Base-by-base conservation (phyloP, 1,140 invertebrate species). In the Belonocnema kinseyi region DNA sequence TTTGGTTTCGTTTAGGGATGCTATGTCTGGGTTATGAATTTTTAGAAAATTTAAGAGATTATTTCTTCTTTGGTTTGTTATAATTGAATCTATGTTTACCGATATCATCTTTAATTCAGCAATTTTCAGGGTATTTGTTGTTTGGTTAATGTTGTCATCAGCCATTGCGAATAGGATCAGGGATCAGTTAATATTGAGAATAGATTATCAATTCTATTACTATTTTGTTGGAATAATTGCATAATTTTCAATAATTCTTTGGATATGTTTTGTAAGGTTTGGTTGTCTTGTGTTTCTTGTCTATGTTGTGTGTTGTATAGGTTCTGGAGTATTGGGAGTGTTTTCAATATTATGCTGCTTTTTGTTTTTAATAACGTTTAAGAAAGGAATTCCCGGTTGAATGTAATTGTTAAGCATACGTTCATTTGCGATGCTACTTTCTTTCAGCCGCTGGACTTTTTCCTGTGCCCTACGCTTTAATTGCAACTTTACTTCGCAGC, bases 1-100 rank as follows among this genome's bases (percentile, higher is more conserved):
- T 73, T 77, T 77, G 10, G 79, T 80, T 77, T 80, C 79, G 3
- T 14, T 46, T 46, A 77, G 40, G 0, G 58, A n/a, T 8, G 72
- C 21, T 10, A 80, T 72, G 40, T 80, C 79, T 61, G 73, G 75
- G 11, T 74, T 54, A 40, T 80, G 17, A 33, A 17, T 40, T 19
- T 77, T 74, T 71, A 75, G 0, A n/a, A 80, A 50, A 1, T 54
- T 58, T 16, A 72, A 14, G 6, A 77, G 19, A 7, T 56, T 52
- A 26, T 72, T 26, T 77, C 75, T 72, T 79, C 51, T 79, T 50
- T 33, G 10, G 11, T 72, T 72, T 33, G 73, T 51, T n/a, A 78
- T 53, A n/a, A 78, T 46, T 21, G 77, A 78, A 14, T 76, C 76
- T 16, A 76, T 50, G 16, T 79, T 79, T 1, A 75, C 50, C 16